Conservation (phyloP, 2,113 vertebrate genomes). For the Lepus americanus region DNA sequence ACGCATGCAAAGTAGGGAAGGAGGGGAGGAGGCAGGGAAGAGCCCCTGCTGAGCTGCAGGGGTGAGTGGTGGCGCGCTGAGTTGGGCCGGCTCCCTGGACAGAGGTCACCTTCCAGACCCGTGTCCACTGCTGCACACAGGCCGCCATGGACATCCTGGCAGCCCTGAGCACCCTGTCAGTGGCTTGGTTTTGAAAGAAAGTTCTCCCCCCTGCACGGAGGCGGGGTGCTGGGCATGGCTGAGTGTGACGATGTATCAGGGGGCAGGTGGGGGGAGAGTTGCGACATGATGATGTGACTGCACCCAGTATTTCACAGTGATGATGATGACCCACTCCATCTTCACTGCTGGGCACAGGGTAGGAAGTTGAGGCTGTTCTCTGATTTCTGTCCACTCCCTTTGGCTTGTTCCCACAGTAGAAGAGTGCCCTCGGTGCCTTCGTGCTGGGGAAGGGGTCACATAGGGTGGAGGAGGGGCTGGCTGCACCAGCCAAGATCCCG, state of each 20-base stretch:
- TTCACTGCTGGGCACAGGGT: background rate
- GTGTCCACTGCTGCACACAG: slow-evolving; percentile 36
- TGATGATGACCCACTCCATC: background rate
- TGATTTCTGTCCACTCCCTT: background rate
- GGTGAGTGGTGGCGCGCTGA: rapidly evolving
- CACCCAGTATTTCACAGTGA: background rate
- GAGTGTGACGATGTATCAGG: background rate
- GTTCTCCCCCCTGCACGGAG: rapidly evolving
- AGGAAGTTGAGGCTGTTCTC: background rate
- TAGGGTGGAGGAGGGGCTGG: background rate
- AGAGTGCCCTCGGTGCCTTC: background rate
- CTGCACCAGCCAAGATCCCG: background rate
- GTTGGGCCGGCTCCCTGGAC: background rate
- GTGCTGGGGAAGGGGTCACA: background rate
- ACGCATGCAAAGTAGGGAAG: slow-evolving; percentile 67
- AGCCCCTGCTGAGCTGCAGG: too few species aligned
- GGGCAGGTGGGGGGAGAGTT: background rate
- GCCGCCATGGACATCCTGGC: slow-evolving; percentile 30
- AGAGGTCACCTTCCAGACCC: slow-evolving; percentile 44
- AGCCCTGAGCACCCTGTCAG: background rate
- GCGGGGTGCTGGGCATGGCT: background rate
- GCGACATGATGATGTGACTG: too few species aligned
- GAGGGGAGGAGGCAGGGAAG: background rate
- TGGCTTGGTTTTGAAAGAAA: background rate
- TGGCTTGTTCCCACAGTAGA: background rate